phyloP scores from a whole-genome alignment of 1,140 invertebrate genomes.

The Steinernema feltiae region DNA sequence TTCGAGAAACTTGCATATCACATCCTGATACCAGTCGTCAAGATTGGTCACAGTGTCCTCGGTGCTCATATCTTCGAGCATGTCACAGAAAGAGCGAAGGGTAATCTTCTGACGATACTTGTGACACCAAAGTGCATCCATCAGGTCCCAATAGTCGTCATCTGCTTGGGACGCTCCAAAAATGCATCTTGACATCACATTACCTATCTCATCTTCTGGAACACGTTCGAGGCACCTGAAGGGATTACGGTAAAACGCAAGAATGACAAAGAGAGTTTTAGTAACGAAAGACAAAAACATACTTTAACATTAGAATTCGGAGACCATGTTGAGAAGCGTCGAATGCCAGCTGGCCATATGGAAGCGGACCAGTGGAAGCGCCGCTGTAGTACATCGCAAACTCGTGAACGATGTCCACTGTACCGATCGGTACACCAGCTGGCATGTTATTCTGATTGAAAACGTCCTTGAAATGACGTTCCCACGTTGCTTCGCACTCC shows the following conservation, averaged over 20 bases:
- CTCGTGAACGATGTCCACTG: background rate
- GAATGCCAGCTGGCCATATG: background rate
- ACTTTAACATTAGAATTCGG: background rate
- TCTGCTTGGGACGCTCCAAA: background rate
- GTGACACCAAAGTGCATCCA: background rate
- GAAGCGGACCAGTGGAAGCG: background rate
- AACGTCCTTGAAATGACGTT: background rate
- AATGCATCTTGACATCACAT: background rate
- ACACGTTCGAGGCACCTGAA: background rate
- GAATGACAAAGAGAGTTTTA: background rate
- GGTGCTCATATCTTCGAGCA: constrained; percentile 11
- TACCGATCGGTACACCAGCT: background rate
- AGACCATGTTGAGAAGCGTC: background rate
- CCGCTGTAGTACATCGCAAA: background rate
- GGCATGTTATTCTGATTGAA: background rate
- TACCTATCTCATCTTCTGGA: background rate
- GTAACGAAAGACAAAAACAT: background rate
- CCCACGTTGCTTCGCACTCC: background rate
- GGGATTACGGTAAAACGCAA: background rate
- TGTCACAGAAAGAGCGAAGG: background rate
- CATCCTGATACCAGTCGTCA: background rate
- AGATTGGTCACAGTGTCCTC: background rate
- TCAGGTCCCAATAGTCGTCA: background rate
- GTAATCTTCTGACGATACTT: background rate
- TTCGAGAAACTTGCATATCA: constrained; percentile 7